Percentiles rank a stretch among this genome's conserved stretches.
phyloP scores from a whole-genome alignment of 23 tunicate species.

The Trididemnum miniatum region DNA sequence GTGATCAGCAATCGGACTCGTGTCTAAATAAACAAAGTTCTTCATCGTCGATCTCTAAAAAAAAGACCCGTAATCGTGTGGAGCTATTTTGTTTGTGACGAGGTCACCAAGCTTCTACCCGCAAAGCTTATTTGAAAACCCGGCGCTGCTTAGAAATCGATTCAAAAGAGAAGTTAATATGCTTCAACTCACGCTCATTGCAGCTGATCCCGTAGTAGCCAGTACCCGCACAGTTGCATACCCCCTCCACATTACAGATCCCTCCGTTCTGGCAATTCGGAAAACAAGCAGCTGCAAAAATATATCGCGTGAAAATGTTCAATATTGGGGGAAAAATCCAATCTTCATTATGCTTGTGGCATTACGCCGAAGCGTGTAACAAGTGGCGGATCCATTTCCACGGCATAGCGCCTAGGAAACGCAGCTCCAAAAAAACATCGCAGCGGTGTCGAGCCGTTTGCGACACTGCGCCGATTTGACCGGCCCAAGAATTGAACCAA shows the following conservation, averaged over 20 bases:
- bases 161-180: no score
- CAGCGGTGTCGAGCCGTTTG: not conserved
- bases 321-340: not conserved
- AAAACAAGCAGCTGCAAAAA: slow-evolving; percentile 35
- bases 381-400: not conserved
- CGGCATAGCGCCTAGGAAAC: not conserved
- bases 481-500: not conserved
- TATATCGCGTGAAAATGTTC: not conserved
- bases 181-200: slow-evolving; percentile 45
- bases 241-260: slow-evolving; percentile 11
- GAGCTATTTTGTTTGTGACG: not conserved
- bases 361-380: not conserved
- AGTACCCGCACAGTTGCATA: slow-evolving; percentile 45
- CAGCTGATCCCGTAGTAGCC: slow-evolving; percentile 39
- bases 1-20: no score
- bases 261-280: slow-evolving; percentile 48
- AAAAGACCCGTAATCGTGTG: no score
- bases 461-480: not conserved
- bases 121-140: no score
- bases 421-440: not conserved
- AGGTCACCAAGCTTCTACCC: no score
- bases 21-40: no score
- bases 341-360: not conserved
- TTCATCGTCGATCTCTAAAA: no score
- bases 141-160: no score